Base-by-base conservation (phyloP, 2,113 vertebrate genomes). In the Rhinopomastus cyanomelas region DNA sequence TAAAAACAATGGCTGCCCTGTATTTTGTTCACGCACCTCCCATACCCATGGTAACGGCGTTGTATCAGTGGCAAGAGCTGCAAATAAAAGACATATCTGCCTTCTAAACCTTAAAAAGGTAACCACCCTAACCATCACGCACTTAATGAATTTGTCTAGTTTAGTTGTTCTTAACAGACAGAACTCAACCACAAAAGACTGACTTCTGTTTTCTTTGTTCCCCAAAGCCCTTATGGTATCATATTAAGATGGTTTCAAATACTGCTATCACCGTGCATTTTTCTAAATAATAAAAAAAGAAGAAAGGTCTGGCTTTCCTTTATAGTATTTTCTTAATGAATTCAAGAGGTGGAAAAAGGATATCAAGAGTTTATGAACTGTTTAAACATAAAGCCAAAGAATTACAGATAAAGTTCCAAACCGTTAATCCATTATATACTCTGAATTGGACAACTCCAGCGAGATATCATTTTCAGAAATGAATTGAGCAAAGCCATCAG, bases 291-390 rank as follows among this genome's bases (percentile, higher is more conserved):
- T 89, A 73, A 75, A 84, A 86, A 10, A 64, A 5, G 29, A 87
- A 78, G 55, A 69, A 77, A 74, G 32, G 39, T 51, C 34, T 77
- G 89, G 60, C 68, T 87, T 93, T 87, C 55, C 74, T 94, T 96
- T 74, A 95, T 79, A 80, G 78, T 79, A 93, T 89, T 86, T 87
- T 92, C 17, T 75, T 94, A 92, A 91, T 79, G 77, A 93, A 89
- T 75, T 93, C 92, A 95, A 95, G 89, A 88, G 57, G 62, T 44
- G 75, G 5, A 42, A 84, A 88, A 88, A 84, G 88, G 89, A 92
- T 83, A 95, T 96, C 93, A 94, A 78, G 91, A 95, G 80, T 97
- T 97, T 97, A 96, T 93, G 96, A 96, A 95, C 91, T 97, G 96
- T 96, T 94, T 88, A 93, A 96, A 96, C 84, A 95, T 96, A 97